Evolutionary conservation across 92 coral and sea anemone species (phyloP).

Genomic region (Meandrina meandrites): DNA sequence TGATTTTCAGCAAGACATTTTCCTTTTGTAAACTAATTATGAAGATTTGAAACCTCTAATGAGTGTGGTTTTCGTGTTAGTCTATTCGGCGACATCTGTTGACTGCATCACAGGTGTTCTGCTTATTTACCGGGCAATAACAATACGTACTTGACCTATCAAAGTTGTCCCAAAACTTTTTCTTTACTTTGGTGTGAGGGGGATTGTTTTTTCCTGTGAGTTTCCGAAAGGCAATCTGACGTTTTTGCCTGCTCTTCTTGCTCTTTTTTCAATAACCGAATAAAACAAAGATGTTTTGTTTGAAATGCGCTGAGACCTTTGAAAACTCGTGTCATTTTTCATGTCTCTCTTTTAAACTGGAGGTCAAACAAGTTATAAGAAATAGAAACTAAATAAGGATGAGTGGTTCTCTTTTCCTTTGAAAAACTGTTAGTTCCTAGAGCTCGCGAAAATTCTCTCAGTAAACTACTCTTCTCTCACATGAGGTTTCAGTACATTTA

Average conservation of each 20-base stretch:
- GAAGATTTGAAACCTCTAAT: slow-evolving; percentile 21
- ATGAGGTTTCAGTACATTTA: neutral
- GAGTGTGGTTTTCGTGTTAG: slow-evolving; percentile 29
- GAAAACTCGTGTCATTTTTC: neutral
- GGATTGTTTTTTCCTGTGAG: slow-evolving; percentile 2
- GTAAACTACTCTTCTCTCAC: neutral
- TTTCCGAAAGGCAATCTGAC: neutral
- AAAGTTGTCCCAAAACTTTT: neutral
- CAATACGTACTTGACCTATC: slow-evolving; percentile 14
- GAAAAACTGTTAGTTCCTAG: neutral
- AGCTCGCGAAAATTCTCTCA: neutral
- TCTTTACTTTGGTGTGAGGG: neutral
- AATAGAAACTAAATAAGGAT: neutral
- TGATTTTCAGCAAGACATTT: neutral
- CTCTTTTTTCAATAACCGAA: neutral
- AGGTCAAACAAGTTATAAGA: neutral
- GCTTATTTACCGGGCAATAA: slow-evolving; percentile 20
- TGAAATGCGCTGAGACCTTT: neutral
- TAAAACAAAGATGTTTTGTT: neutral
- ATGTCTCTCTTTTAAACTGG: neutral
- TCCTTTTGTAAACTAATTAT: slow-evolving; percentile 15
- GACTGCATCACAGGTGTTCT: slow-evolving; percentile 16
- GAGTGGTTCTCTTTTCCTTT: neutral
- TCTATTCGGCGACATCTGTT: slow-evolving; percentile 33
- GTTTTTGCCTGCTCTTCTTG: neutral